Base-by-base conservation (phyloP, 2,888 invertebrate genomes). In the Drosophila putrida region DNA sequence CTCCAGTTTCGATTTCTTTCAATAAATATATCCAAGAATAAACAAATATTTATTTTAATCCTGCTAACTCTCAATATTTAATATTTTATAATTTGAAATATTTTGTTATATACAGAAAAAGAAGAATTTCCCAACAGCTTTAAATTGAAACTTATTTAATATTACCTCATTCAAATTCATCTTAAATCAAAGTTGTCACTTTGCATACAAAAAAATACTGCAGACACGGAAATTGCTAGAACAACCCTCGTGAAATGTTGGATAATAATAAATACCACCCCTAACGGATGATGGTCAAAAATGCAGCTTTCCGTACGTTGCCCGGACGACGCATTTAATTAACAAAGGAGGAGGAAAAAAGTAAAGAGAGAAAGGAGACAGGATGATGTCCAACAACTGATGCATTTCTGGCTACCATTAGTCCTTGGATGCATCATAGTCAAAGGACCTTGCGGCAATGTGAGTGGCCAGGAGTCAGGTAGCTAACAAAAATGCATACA, bases 311-410 rank as follows among this genome's bases (percentile, higher is more conserved):
- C 41, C 59, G 78, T 41, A 15, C 61, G 46, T 61, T 61, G 63
- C 28, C 57, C 54, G 75, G 58, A 68, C 64, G 68, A 64, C 75
- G 88, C 82, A 87, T 82, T 87, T 84, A 82, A 87, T 82, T 87
- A 87, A 75, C 70, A 64, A 28, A 61, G 49, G 41, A 20, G 28
- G n/a, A n/a, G n/a, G n/a, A n/a, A 41, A 39, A 46, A 15, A 33
- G 36, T n/a, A 28, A 27, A 36, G 41, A 4, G 20, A 4, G 20
- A 43, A 0, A 31, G 20, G 2, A 20, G 44, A 46, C n/a, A n/a
- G n/a, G n/a, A n/a, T n/a, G 61, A 15, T 36, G 39, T 28, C 31
- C 51, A 69, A 69, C 49, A 47, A 43, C 25, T 35, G 54, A 79
- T 88, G 88, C 82, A 88, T 70, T 84, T 73, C 69, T 65, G 57